Conservation (phyloP, 2,888 invertebrate genomes). For the Psococerastis gibbosa region DNA sequence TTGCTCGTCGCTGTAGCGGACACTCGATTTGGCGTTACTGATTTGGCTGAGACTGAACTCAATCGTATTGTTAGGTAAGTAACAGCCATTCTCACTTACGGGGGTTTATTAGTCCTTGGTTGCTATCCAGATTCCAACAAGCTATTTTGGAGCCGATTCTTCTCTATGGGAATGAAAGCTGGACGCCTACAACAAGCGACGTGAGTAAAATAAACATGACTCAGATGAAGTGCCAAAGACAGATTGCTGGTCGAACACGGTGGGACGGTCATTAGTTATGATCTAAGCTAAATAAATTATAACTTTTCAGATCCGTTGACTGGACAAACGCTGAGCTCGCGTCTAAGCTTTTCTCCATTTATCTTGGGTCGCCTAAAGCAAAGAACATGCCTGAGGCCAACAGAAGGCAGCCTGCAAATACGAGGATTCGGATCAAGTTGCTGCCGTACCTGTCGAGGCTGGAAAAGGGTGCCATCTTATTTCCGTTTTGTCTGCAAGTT, state of each 20-base stretch:
- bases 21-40: conserved; percentile 73
- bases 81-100: conserved; percentile 12
- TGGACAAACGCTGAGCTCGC: conserved; percentile 16
- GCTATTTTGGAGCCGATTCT: no score
- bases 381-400: conserved; percentile 32
- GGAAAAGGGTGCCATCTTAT: conserved; percentile 10
- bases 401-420: conserved; percentile 58
- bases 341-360: conserved; percentile 14
- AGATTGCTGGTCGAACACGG: no score
- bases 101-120: no score
- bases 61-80: conserved; percentile 52
- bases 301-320: conserved; percentile 11
- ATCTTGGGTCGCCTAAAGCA: conserved; percentile 13
- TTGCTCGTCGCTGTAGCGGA: conserved; percentile 76
- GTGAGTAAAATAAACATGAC: no score
- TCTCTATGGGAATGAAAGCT: no score
- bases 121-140: conserved; percentile 5
- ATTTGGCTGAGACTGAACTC: conserved; percentile 66
- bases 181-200: no score
- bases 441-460: conserved; percentile 54
- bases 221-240: no score
- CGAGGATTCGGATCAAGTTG: conserved; percentile 66
- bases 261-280: no score
- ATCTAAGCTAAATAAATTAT: no score
- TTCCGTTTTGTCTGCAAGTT: conserved; percentile 31